phyloP scores from a whole-genome alignment of 2,797 vertebrate genomes.

The Rallus crepitans region DNA sequence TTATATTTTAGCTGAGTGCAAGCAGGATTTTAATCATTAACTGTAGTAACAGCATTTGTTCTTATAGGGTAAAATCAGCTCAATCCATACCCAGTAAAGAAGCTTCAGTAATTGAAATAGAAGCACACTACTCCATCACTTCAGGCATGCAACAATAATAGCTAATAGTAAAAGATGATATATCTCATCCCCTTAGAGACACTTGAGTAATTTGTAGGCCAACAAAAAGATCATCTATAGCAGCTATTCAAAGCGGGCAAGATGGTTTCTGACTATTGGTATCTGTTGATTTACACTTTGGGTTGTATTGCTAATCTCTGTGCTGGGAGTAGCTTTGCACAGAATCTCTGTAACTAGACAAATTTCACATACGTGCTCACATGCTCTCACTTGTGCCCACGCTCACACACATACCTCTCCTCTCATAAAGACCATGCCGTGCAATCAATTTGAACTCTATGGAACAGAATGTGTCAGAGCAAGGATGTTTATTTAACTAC shows the following conservation, averaged over 20 bases:
- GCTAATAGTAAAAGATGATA: slow-evolving; percentile 58
- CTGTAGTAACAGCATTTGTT: slow-evolving; percentile 63
- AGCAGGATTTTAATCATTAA: slow-evolving; percentile 72
- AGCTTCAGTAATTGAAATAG: slow-evolving; percentile 56
- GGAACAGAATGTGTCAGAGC: neutral
- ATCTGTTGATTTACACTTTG: neutral
- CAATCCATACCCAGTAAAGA: slow-evolving; percentile 53
- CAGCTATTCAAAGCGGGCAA: neutral
- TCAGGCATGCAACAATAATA: slow-evolving; percentile 45
- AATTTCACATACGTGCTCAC: neutral
- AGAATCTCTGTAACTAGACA: neutral
- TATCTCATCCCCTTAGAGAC: slow-evolving; percentile 15
- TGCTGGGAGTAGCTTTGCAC: neutral
- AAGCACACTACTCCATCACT: slow-evolving; percentile 34
- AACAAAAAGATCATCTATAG: neutral
- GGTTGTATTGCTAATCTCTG: neutral
- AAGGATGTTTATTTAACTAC: neutral
- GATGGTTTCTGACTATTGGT: neutral
- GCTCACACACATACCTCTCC: neutral
- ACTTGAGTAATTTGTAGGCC: slow-evolving; percentile 14
- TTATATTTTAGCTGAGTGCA: slow-evolving; percentile 64
- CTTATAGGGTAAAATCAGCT: slow-evolving; percentile 56
- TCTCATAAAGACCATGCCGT: neutral
- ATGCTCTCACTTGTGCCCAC: neutral
- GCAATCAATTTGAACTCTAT: neutral